These are phyloP conservation scores for Cerastoderma edule DNA, from an alignment of 2,888 invertebrate genomes.

Conservation along the genomic window DNA sequence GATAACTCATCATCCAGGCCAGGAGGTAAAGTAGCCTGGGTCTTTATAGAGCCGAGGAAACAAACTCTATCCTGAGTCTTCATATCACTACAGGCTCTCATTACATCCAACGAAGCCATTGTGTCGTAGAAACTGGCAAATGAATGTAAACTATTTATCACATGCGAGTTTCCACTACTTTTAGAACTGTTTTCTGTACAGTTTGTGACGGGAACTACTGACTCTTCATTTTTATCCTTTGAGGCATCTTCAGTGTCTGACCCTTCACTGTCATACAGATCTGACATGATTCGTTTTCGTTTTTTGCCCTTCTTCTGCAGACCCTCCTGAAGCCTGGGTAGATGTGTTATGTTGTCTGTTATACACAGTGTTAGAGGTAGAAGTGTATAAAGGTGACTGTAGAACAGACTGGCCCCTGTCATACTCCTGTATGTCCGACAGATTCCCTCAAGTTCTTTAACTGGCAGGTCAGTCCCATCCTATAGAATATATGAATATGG, in stretches of 20 bases:
- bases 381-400: slow-evolving; percentile 61
- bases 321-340: not conserved
- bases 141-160: slow-evolving; percentile 41
- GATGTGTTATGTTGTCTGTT: slow-evolving; percentile 31
- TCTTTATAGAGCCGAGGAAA: slow-evolving; percentile 2
- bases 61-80: slow-evolving; percentile 26
- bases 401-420: slow-evolving; percentile 40
- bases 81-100: slow-evolving; percentile 38
- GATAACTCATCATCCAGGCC: slow-evolving; percentile 40
- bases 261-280: slow-evolving; percentile 74
- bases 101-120: slow-evolving; percentile 61
- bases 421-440: slow-evolving; percentile 24
- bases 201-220: not conserved
- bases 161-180: slow-evolving; percentile 6
- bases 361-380: slow-evolving; percentile 59
- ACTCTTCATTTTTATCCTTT: not conserved
- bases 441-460: not conserved
- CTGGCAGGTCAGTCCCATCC: not conserved
- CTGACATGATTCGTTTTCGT: slow-evolving; percentile 63
- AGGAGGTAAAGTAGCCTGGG: slow-evolving; percentile 33
- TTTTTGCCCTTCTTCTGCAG: slow-evolving; percentile 38
- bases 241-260: slow-evolving; percentile 61
- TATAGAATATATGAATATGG: too few species aligned
- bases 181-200: not conserved
- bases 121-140: slow-evolving; percentile 68